Evolutionary conservation across 1,140 invertebrate genomes (phyloP), one percentile per base, ranked within the genome.

Genomic region (Drosophila sp.): DNA sequence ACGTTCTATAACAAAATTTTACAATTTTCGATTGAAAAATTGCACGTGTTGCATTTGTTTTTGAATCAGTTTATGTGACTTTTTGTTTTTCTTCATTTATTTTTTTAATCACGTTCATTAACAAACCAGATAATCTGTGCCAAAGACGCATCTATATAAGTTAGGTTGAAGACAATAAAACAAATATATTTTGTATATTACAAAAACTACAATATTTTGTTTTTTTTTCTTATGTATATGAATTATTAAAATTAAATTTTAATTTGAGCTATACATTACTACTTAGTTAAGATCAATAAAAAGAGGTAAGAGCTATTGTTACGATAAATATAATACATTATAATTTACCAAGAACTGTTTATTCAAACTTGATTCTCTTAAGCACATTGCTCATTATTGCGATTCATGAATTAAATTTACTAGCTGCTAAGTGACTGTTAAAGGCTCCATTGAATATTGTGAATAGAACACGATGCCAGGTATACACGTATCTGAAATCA

Each of bases 41-140:
- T 53, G 46, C 62, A 70, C 62, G 61, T 65, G 41, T 48, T 67
- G 41, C 13, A 34, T 16, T 57, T 59, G 45, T 32, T 34, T 21
- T 53, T 21, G 25, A 21, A 9, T 50, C 32, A n/a, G 16, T 50
- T 40, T 65, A 56, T 71, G 61, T 65, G 67, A 64, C 61, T 71
- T 64, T 72, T 50, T 48, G 7, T 32, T 36, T 18, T 36, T 32
- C 46, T 9, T 8, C 8, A 21, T n/a, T 38, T 4, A 9, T 13
- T 4, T 5, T 38, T 38, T 13, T 2, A 38, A 13, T n/a, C 36
- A 38, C 8, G 11, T 38, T 38, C 36, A 13, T 4, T n/a, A 13
- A 4, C 36, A 11, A 36, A 34, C 21, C 32, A 38, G 29, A 29
- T 53, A 53, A 53, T 14, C 14, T 36, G 1, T 3, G 36, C 1